These are phyloP conservation scores for Cremastinae sp. DNA, from an alignment of 2,888 invertebrate species.

Conservation along the genomic window DNA sequence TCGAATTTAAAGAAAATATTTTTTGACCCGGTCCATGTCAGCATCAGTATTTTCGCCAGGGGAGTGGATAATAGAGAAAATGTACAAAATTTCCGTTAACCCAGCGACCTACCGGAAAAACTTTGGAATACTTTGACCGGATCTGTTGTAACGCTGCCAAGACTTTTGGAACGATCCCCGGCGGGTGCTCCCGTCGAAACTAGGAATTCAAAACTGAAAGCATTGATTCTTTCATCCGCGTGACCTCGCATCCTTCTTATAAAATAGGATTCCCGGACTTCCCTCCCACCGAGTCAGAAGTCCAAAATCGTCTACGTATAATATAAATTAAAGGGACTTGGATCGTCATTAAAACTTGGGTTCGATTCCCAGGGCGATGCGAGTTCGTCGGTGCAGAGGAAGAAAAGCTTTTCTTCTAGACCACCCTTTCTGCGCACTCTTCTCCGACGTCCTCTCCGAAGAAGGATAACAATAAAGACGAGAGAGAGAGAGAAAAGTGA, in stretches of 20 bases:
- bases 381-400: background rate
- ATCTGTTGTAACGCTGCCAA: background rate
- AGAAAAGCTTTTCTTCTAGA: slow-evolving; percentile 47
- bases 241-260: slow-evolving; percentile 14
- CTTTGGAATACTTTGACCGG: background rate
- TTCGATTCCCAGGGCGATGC: slow-evolving; percentile 15
- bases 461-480: too few species aligned
- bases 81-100: too few species aligned
- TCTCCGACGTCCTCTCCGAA: slow-evolving; percentile 10
- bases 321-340: slow-evolving; percentile 50
- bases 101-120: too few species aligned
- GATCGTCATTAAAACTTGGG: slow-evolving; percentile 59
- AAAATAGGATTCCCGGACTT: background rate
- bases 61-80: too few species aligned
- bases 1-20: too few species aligned
- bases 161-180: too few species aligned
- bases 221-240: slow-evolving; percentile 5
- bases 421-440: slow-evolving; percentile 13
- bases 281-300: slow-evolving; percentile 20
- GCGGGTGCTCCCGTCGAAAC: too few species aligned
- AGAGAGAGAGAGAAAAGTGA: too few species aligned
- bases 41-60: too few species aligned
- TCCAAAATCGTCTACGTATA: slow-evolving; percentile 38
- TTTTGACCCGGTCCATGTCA: too few species aligned
- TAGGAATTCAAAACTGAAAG: too few species aligned